Evolutionary conservation across 2,888 invertebrate genomes (phyloP), one percentile per base, ranked within the genome.

Genomic region (Netelia melanura): DNA sequence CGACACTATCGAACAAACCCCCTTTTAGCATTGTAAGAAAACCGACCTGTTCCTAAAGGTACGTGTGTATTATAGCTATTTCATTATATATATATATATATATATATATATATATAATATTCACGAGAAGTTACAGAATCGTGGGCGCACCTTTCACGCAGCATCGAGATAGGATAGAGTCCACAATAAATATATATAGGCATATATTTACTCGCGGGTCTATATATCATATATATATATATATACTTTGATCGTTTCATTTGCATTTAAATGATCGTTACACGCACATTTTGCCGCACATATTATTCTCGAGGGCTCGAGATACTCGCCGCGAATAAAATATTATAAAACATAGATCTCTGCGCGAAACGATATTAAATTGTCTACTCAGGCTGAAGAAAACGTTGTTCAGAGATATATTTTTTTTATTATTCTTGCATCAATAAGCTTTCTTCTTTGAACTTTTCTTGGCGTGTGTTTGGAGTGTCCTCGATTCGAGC

Each of bases 1-100:
- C 90, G 88, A 68, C 80, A 82, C 87, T 88, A 87, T 89, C 90
- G 89, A 76, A 68, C 80, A 86, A 84, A 84, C 87, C 87, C 83
- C 81, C 77, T 76, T 76, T 85, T 72, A 72, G 84, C 80, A 88
- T 87, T 88, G 85, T 86, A 85, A 82, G 54, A 75, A 82, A 86
- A 79, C 64, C 61, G 80, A 85, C 83, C 81, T 83, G 85, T 80
- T 81, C 70, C 23, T 58, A 61, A 61, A 75, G 71, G 64, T 80
- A 67, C 84, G 79, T 76, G 67, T 54, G 61, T 67, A 68, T 72
- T 80, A 38, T 38, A 79, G 54, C 65, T 68, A 79, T 72, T 75
- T 76, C 70, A 72, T 54, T n/a, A 54, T 58, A 25, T 5, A 44
- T 10, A n/a, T 58, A 21, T n/a, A 54, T 58, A 23, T 5, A 44